Base-by-base conservation (phyloP, 2,797 vertebrate species). In the Caiman crocodilus region DNA sequence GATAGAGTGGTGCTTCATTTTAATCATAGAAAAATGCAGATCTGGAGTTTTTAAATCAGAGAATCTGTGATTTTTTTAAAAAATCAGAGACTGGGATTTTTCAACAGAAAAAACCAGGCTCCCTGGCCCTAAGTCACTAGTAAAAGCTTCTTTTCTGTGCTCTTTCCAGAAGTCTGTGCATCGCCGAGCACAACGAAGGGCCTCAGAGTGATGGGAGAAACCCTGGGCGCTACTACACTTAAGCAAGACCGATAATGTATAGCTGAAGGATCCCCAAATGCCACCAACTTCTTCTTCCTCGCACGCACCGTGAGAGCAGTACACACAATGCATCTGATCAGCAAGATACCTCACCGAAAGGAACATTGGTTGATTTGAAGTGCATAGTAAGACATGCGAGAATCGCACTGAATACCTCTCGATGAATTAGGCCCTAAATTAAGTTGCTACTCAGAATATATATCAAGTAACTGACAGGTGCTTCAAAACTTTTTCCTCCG, bases 361-460 rank as follows among this genome's bases (percentile, higher is more conserved):
- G 17, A 64, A 2, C 18, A 82, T 28, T 4, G 75, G 28, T 6
- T 76, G 65, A 59, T 30, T 42, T 65, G 35, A 82, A 92, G 60
- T 6, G 25, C 63, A 21, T 55, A 32, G 55, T 18, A 42, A 67
- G 15, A 82, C 63, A 32, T 82, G 75, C 56, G 57, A 69, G 61
- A 74, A 79, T 28, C 56, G 79, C 17, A 28, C 4, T 73, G 55
- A 83, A 87, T 6, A 17, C 0, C 0, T 64, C 60, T 21, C 69
- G 85, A 90, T 28, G 32, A 74, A 55, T 26, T 80, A 90, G 87
- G 71, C 25, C 74, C 76, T 71, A 85, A 84, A 57, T 78, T 30
- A 89, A 95, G 83, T 28, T 1, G 50, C 81, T 92, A 59, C 67
- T 88, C 30, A 42, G 87, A 91, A 92, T 71, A 78, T 42, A 42